Percentiles rank a stretch among this genome's conserved stretches.
These are phyloP conservation scores for Mesocricetus auratus DNA, from an alignment of 2,113 vertebrate species.

Conservation along the genomic window DNA sequence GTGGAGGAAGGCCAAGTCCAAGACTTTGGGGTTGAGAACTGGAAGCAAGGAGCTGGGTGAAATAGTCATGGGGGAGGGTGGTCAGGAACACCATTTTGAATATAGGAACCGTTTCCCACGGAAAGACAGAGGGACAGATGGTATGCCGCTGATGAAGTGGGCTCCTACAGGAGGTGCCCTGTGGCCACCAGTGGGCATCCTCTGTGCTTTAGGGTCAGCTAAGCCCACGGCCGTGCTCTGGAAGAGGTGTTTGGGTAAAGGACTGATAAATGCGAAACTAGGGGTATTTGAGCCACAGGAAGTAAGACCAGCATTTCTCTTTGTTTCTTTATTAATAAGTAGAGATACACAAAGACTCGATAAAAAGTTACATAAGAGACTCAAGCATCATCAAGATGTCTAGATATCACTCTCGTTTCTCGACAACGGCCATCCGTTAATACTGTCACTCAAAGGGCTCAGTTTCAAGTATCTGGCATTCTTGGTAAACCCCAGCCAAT, in stretches of 20 bases:
- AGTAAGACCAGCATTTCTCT: not conserved
- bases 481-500: not conserved
- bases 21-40: not conserved
- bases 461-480: slow-evolving; percentile 75
- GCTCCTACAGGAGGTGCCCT: not conserved
- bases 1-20: not conserved
- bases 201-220: not conserved
- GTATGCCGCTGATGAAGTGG: not conserved
- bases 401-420: slow-evolving; percentile 40
- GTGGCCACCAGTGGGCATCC: rapidly evolving
- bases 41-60: not conserved
- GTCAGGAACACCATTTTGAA: not conserved
- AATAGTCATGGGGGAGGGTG: rapidly evolving
- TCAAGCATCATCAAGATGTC: slow-evolving; percentile 63
- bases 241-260: not conserved
- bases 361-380: slow-evolving; percentile 79
- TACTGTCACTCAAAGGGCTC: not conserved
- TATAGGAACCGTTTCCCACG: not conserved
- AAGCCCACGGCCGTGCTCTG: not conserved
- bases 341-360: slow-evolving; percentile 78
- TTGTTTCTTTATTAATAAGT: slow-evolving; percentile 80
- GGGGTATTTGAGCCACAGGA: not conserved
- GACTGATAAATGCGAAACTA: not conserved
- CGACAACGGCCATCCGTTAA: slow-evolving; percentile 25
- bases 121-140: not conserved